A percentile compares a stretch with the other conserved stretches of the same genome.
Conservation (phyloP, 2,113 vertebrate genomes). For the Dipodomys merriami region DNA sequence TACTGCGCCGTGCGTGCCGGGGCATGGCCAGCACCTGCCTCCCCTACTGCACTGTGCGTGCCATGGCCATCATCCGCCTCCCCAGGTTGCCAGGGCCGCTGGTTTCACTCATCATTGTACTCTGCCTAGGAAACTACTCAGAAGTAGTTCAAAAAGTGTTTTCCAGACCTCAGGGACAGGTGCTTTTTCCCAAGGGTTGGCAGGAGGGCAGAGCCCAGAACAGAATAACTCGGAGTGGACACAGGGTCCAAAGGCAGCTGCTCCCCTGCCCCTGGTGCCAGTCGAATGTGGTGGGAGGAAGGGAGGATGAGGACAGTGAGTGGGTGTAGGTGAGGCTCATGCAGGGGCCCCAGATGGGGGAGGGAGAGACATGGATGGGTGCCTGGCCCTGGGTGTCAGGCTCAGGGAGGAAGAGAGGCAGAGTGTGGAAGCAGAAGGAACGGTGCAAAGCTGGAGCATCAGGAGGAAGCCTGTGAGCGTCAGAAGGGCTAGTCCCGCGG, state of each 20-base stretch:
- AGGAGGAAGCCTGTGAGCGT: neutral
- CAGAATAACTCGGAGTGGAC: accelerated
- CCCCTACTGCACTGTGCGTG: neutral
- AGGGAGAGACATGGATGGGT: neutral
- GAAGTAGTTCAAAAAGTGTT: neutral
- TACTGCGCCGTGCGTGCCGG: neutral
- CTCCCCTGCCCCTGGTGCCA: neutral
- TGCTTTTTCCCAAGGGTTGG: neutral
- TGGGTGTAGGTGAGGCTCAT: neutral
- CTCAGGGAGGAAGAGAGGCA: neutral
- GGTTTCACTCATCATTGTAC: neutral
- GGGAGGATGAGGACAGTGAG: neutral
- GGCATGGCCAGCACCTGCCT: neutral
- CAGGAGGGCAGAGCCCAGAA: neutral
- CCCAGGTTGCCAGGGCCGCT: neutral
- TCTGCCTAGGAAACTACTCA: neutral
- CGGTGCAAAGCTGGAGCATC: constrained; percentile 47
- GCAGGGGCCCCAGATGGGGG: neutral
- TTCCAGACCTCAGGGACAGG: neutral
- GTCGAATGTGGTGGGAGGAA: neutral
- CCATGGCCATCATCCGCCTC: neutral
- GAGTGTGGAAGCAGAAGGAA: constrained; percentile 29
- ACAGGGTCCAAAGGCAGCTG: accelerated
- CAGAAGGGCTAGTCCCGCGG: neutral
- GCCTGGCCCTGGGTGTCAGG: neutral